phyloP scores from a whole-genome alignment of 2,888 invertebrate genomes.

The Ferdinandea cuprea region DNA sequence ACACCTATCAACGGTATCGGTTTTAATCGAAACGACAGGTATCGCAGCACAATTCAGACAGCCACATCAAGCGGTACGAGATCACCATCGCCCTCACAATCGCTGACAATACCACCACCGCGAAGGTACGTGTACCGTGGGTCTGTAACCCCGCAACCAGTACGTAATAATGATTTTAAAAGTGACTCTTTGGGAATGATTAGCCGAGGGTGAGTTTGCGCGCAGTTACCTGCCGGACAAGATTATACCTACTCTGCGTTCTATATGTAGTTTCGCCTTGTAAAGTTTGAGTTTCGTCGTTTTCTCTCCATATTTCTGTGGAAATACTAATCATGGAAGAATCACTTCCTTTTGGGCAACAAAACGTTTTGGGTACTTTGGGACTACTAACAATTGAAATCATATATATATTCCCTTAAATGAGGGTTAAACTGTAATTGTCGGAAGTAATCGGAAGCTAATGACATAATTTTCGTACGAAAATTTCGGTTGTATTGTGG shows the following conservation, averaged over 20 bases:
- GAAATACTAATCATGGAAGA: slow-evolving; percentile 16
- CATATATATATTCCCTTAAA: neutral
- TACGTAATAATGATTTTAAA: slow-evolving; percentile 82
- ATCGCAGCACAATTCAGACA: slow-evolving; percentile 80
- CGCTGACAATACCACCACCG: slow-evolving; percentile 68
- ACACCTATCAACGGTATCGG: slow-evolving; percentile 67
- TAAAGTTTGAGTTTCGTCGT: slow-evolving; percentile 34
- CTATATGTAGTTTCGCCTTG: slow-evolving; percentile 51
- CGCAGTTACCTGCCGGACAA: slow-evolving; percentile 14
- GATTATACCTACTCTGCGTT: slow-evolving; percentile 25
- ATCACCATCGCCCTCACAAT: slow-evolving; percentile 15
- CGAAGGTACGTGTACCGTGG: slow-evolving; percentile 85
- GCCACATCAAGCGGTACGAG: slow-evolving; percentile 61
- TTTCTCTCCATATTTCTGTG: neutral
- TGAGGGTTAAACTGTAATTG: no score
- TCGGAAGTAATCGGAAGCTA: no score
- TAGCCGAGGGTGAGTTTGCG: slow-evolving; percentile 82
- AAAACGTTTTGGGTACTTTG: slow-evolving; percentile 10
- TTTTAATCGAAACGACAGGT: slow-evolving; percentile 80
- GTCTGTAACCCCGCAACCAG: slow-evolving; percentile 85
- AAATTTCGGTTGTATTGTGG: no score
- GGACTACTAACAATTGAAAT: slow-evolving; percentile 5
- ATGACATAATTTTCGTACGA: no score
- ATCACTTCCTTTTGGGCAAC: neutral
- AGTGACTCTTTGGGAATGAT: slow-evolving; percentile 76